Evolutionary conservation across 2,888 invertebrate species (phyloP), one percentile per base, ranked within the genome.

Genomic region (Altica lythri): DNA sequence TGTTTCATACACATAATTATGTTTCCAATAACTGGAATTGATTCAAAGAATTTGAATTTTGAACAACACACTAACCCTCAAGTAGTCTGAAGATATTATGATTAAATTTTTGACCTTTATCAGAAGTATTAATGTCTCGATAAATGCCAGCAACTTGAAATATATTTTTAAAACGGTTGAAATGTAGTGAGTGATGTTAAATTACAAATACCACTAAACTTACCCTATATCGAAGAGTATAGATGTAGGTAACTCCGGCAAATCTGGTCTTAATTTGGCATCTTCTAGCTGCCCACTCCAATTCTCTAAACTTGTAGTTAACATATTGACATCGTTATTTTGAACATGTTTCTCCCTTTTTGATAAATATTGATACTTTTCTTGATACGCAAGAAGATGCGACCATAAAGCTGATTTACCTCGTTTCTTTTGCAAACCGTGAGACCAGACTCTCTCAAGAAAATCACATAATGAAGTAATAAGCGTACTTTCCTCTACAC

Each of bases 331-430:
- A 54, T 75, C 60, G 62, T 67, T 54, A 73, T 85, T 83, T 17
- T 83, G 80, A 22, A 85, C 73, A 68, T 80, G 81, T 71, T 83
- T 83, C 71, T 85, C 84, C 79, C 75, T 85, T 81, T 60, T 83
- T 76, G 72, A 82, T 80, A 59, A 77, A 75, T 40, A 80, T 74
- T 65, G 83, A 80, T 68, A 71, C 90, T 90, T 66, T 88, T 95
- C 93, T 69, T 95, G 90, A 73, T 91, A 97, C 71, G 90, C 89
- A 10, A 89, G 84, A 49, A 98, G 82, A 77, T 97, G 96, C 55
- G 93, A 90, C 99, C 99, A 99, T 3, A 99, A 80, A 0, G 97
- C 95, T 1, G 97, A 97, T 78, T 97, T 98, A 5, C 97, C 96
- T 79, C 95, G 89, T 76, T 97, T 98, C 57, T 89, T 90, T 68